These are phyloP conservation scores for Drosophila gaucha DNA, from an alignment of 2,888 invertebrate species.

Conservation along the genomic window DNA sequence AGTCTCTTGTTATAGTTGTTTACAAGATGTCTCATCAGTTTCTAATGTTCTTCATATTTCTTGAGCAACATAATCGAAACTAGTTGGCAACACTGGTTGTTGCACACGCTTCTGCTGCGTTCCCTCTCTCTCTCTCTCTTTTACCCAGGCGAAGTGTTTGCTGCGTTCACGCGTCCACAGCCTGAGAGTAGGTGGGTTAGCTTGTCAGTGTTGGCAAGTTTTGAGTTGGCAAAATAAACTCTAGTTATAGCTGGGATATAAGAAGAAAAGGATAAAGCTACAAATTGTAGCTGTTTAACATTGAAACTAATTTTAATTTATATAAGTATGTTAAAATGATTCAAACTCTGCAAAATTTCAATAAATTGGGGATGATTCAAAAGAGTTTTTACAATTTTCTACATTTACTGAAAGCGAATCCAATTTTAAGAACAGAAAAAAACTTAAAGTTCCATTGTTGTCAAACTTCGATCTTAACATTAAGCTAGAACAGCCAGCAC, in stretches of 20 bases:
- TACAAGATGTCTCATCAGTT: constrained; percentile 9
- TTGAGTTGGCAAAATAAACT: background rate
- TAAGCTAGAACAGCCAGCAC: background rate
- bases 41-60: constrained; percentile 16
- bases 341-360: too few species aligned
- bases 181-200: constrained; percentile 13
- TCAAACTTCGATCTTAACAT: background rate
- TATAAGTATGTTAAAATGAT: too few species aligned
- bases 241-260: background rate
- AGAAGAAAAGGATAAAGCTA: too few species aligned
- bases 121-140: background rate
- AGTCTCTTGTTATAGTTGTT: background rate
- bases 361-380: too few species aligned
- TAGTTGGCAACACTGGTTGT: constrained; percentile 32
- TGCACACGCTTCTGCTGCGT: background rate
- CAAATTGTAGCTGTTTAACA: too few species aligned
- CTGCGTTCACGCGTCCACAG: constrained; percentile 4
- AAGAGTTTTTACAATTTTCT: too few species aligned
- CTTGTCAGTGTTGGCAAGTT: constrained; percentile 2
- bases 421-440: too few species aligned
- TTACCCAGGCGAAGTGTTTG: constrained; percentile 7
- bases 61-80: constrained; percentile 23
- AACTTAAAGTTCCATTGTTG: background rate
- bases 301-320: too few species aligned
- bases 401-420: background rate